Evolutionary conservation across 2,113 vertebrate species (phyloP).

Genomic region (Phyllostomus discolor): DNA sequence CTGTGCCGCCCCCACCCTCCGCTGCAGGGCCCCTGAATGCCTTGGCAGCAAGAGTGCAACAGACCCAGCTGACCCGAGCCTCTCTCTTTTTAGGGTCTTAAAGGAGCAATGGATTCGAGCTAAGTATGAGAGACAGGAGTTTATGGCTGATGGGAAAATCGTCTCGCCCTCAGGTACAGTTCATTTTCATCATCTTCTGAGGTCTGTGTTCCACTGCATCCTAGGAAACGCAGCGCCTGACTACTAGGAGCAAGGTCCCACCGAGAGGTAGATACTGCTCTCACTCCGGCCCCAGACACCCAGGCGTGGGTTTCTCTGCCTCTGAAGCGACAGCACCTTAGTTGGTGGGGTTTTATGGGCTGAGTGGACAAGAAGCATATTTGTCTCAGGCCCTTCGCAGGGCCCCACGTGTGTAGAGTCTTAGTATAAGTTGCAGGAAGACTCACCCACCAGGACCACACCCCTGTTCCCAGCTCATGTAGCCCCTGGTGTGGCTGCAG

Average conservation of each 20-base stretch:
- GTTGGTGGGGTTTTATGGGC: background rate
- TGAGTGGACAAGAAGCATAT: background rate
- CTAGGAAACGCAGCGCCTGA: background rate
- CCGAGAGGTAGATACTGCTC: background rate
- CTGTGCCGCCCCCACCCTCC: background rate
- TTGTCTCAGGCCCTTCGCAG: background rate
- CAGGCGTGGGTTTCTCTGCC: background rate
- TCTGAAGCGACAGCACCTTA: background rate
- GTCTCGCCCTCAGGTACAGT: conserved; percentile 84
- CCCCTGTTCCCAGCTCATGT: background rate
- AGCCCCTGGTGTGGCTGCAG: no score
- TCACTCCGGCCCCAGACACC: background rate
- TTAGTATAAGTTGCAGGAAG: background rate
- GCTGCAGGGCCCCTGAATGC: background rate
- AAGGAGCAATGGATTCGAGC: conserved; percentile 94
- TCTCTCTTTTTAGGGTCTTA: conserved; percentile 83
- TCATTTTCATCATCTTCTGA: background rate
- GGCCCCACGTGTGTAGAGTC: background rate
- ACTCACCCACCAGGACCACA: background rate
- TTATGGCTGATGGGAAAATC: conserved; percentile 82
- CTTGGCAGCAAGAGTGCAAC: background rate
- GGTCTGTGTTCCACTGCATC: background rate
- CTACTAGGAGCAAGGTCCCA: background rate
- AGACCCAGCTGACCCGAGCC: conserved; percentile 46
- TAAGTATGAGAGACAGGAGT: conserved; percentile 92